phyloP scores from a whole-genome alignment of 2,797 vertebrate genomes.

The Glossophaga mutica region DNA sequence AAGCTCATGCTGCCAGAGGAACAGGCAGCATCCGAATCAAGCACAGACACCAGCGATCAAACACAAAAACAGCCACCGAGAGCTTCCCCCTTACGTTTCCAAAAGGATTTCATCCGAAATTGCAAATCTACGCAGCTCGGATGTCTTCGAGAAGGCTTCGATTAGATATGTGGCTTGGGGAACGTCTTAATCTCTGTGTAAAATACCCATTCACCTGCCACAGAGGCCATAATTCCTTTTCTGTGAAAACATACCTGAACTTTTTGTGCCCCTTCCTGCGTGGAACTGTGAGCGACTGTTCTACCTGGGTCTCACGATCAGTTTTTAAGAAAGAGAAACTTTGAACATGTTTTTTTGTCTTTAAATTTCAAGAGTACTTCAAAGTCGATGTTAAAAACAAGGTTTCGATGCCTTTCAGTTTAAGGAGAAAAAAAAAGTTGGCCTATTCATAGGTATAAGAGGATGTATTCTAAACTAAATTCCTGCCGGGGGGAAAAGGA shows the following conservation, averaged over 20 bases:
- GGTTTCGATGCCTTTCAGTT: neutral
- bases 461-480: neutral
- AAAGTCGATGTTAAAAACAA: neutral
- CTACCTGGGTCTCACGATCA: neutral
- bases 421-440: neutral
- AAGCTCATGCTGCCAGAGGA: neutral
- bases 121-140: neutral
- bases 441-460: neutral
- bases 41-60: neutral
- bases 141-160: neutral
- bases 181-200: neutral
- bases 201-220: neutral
- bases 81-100: neutral
- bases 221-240: neutral
- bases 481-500: neutral
- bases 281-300: neutral
- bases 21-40: neutral
- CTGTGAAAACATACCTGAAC: neutral
- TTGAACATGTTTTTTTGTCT: neutral
- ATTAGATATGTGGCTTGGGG: neutral
- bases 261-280: fast-evolving
- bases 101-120: neutral
- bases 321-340: neutral
- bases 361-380: neutral
- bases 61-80: neutral